phyloP scores from a whole-genome alignment of 2,113 vertebrate species.

The Monarcha castaneiventris region DNA sequence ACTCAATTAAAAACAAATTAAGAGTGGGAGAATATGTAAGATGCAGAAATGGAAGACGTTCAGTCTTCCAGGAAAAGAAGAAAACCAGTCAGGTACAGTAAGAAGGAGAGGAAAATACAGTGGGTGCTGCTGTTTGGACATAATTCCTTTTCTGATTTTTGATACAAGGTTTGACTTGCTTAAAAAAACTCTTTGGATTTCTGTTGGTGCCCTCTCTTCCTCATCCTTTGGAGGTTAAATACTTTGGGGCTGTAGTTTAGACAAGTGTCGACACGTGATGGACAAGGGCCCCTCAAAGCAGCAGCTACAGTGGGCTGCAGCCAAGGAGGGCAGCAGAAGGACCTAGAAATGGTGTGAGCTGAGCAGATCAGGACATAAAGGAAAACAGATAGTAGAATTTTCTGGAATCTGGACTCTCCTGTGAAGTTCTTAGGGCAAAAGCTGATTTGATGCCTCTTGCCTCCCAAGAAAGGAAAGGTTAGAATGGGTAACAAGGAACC shows the following conservation, averaged over 20 bases:
- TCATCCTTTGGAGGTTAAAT: background rate
- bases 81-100: background rate
- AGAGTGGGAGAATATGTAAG: background rate
- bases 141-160: background rate
- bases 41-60: background rate
- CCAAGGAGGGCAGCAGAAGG: background rate
- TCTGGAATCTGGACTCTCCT: background rate
- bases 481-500: background rate
- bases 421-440: background rate
- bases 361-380: background rate
- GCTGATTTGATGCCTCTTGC: background rate
- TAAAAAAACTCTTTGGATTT: background rate
- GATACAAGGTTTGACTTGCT: background rate
- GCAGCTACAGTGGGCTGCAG: background rate
- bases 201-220: background rate
- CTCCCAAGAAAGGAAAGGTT: background rate
- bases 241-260: background rate
- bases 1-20: conserved; percentile 8
- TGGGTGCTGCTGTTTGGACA: background rate
- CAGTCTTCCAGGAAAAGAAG: background rate
- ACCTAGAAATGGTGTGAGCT: background rate
- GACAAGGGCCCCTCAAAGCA: background rate
- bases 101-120: background rate
- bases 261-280: background rate
- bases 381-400: background rate